A percentile compares a stretch with the other conserved stretches of the same genome.
These are phyloP conservation scores for Eupithecia dodoneata DNA, from an alignment of 2,888 invertebrate genomes.

Conservation along the genomic window DNA sequence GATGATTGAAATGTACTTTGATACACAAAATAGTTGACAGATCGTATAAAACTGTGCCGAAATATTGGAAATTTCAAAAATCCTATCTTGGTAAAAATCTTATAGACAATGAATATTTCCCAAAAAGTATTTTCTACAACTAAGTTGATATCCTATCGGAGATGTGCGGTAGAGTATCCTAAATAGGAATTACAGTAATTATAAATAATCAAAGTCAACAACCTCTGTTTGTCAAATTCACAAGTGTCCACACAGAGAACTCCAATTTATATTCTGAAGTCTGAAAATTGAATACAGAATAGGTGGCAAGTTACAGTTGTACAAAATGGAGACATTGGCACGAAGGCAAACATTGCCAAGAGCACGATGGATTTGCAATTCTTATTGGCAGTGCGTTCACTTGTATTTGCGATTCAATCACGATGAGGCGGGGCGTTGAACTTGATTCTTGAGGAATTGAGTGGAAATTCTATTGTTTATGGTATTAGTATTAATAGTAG, in stretches of 20 bases:
- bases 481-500: too few relatives aligned
- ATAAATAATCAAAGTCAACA: background rate
- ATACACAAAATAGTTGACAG: too few relatives aligned
- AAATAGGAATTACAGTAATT: background rate
- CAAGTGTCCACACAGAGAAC: background rate
- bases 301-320: constrained; percentile 2
- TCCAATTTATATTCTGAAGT: constrained; percentile 4
- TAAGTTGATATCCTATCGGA: background rate
- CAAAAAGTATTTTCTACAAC: background rate
- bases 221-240: background rate
- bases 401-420: constrained; percentile 34
- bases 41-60: too few relatives aligned
- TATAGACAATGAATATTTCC: background rate
- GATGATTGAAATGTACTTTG: too few relatives aligned
- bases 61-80: too few relatives aligned
- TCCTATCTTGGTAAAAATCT: too few relatives aligned
- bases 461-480: background rate
- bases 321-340: background rate
- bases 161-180: background rate
- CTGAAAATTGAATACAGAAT: constrained; percentile 10
- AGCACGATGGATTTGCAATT: constrained; percentile 21
- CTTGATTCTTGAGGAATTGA: background rate
- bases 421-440: constrained; percentile 17
- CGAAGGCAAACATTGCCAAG: background rate
- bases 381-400: constrained; percentile 25